A percentile compares a stretch with the other conserved stretches of the same genome.
Evolutionary conservation across 1,140 invertebrate genomes (phyloP).

Genomic region (Ctenoplectra terminalis): DNA sequence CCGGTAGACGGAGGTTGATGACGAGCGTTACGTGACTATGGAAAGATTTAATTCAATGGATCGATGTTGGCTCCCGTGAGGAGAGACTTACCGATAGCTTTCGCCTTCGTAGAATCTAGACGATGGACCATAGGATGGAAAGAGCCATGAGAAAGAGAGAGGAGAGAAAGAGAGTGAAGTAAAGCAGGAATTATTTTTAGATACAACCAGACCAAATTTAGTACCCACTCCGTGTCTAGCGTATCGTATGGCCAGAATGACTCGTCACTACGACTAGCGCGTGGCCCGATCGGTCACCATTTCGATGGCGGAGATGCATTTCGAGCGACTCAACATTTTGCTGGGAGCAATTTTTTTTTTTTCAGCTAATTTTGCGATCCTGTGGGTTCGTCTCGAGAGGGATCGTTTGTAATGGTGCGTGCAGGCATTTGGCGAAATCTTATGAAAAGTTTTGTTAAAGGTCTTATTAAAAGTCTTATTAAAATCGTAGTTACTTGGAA

Average conservation of each 20-base stretch:
- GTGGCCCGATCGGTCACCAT: conserved; percentile 52
- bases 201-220: conserved; percentile 80
- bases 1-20: not conserved
- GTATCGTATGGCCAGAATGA: conserved; percentile 77
- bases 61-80: not conserved
- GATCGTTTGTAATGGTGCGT: too few species aligned
- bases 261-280: conserved; percentile 46
- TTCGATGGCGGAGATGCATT: conserved; percentile 19
- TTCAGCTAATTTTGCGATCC: not conserved
- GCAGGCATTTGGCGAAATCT: too few species aligned
- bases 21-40: not conserved
- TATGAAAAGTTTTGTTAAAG: too few species aligned
- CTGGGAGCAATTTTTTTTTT: conserved; percentile 21
- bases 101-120: conserved; percentile 64
- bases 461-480: too few species aligned
- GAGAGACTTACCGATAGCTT: conserved; percentile 70
- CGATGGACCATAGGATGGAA: conserved; percentile 53
- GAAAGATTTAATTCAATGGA: not conserved
- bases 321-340: not conserved
- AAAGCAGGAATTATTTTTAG: conserved; percentile 76
- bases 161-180: conserved; percentile 42
- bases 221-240: conserved; percentile 73
- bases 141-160: conserved; percentile 63
- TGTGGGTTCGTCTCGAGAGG: too few species aligned
- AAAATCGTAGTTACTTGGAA: too few species aligned